Conservation (phyloP, 2,113 vertebrate genomes). For the Chaetops frenatus region DNA sequence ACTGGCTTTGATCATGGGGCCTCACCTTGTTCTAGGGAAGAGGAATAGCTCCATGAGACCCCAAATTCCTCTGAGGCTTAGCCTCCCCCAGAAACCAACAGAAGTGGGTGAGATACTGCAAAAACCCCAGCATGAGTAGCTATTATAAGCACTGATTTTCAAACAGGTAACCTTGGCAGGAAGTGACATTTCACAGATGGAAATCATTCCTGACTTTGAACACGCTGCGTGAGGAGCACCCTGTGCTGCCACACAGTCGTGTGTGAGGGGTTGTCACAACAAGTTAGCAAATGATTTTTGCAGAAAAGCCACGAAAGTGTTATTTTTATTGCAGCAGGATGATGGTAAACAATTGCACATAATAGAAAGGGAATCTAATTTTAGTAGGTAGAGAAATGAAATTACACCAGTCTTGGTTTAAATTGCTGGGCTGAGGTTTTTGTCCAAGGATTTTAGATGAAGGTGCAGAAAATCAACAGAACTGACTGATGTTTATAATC, state of each 20-base stretch:
- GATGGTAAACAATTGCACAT: not conserved
- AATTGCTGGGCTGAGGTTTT: not conserved
- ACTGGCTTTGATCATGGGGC: not conserved
- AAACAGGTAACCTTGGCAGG: not conserved
- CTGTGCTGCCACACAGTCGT: not conserved
- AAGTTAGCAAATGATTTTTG: not conserved
- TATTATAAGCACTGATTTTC: not conserved
- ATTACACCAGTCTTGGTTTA: not conserved
- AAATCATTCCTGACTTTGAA: not conserved
- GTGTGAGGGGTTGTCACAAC: not conserved
- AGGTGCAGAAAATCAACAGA: not conserved
- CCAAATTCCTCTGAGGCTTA: not conserved
- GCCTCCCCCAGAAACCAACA: not conserved
- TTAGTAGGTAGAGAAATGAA: not conserved
- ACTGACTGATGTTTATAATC: not conserved
- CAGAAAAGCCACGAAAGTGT: not conserved
- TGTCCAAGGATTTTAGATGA: not conserved
- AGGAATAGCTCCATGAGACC: not conserved
- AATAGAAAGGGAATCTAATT: not conserved
- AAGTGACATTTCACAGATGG: not conserved
- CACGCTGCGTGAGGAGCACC: rapidly evolving
- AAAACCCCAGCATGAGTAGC: not conserved
- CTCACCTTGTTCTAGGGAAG: not conserved
- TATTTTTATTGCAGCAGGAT: not conserved
- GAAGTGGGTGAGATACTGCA: not conserved